These are phyloP conservation scores for Isaurus tuberculatus DNA, from an alignment of 92 coral and sea anemone species.

Conservation along the genomic window DNA sequence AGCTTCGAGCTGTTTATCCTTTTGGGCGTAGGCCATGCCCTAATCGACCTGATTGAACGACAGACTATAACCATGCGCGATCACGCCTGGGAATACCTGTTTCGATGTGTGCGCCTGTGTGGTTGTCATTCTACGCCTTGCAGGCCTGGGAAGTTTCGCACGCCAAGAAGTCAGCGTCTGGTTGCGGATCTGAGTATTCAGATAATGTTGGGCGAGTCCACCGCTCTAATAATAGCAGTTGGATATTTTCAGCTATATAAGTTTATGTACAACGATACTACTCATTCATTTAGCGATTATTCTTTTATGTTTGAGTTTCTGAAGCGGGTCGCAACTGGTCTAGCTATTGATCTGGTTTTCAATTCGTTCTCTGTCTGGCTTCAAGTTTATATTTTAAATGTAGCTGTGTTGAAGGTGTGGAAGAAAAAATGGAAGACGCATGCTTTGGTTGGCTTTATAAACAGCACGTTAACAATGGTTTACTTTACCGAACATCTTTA, in stretches of 20 bases:
- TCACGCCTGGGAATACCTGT: conserved; percentile 58
- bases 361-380: conserved; percentile 59
- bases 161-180: conserved; percentile 60
- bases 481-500: conserved; percentile 51
- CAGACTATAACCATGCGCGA: conserved; percentile 62
- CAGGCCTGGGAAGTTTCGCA: conserved; percentile 17
- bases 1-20: conserved; percentile 57
- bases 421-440: conserved; percentile 61
- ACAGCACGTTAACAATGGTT: conserved; percentile 31
- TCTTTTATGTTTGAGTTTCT: conserved; percentile 34
- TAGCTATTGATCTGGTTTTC: conserved; percentile 65
- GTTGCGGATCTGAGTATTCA: conserved; percentile 68
- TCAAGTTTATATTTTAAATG: conserved; percentile 53
- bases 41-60: conserved; percentile 53
- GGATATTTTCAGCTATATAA: conserved; percentile 54
- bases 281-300: conserved; percentile 38
- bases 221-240: conserved; percentile 54
- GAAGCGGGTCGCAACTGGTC: conserved; percentile 51
- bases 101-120: background rate
- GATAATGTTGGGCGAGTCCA: conserved; percentile 60
- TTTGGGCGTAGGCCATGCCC: conserved; percentile 57
- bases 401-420: conserved; percentile 69
- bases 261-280: conserved; percentile 47
- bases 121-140: background rate
- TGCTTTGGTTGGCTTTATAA: conserved; percentile 33